Evolutionary conservation across 2,888 invertebrate species (phyloP), one percentile per base, ranked within the genome.

Genomic region (Mayetiola destructor): DNA sequence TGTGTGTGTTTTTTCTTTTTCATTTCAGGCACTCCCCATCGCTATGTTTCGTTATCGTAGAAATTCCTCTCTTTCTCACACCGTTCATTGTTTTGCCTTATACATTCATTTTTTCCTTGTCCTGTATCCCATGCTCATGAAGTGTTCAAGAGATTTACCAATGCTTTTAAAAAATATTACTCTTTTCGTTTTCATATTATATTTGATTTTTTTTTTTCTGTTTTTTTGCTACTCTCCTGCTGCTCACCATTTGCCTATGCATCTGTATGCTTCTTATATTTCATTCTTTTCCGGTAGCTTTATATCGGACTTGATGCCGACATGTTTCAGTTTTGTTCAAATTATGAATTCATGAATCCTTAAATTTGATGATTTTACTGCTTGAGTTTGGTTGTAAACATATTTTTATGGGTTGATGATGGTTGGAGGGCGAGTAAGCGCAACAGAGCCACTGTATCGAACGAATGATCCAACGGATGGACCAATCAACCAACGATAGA

Each of bases 361-460:
- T 53, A 53, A 53, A 53, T 53, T 53, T 53, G 53, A 53, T 53
- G 53, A 32, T 53, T 53, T 53, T 53, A 53, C 53, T 53, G 53
- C 53, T 30, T 30, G 32, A 53, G 53, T 53, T 53, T 53, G 16
- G 53, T 16, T 53, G 53, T 53, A 53, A 53, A 53, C 18, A 53
- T 48, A 27, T 18, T 53, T 53, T 53, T 53, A 53, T 53, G 53
- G 20, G 30, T 20, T n/a, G n/a, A n/a, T n/a, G n/a, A n/a, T n/a
- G n/a, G n/a, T n/a, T n/a, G n/a, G n/a, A n/a, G n/a, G n/a, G n/a
- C n/a, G n/a, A n/a, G n/a, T n/a, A n/a, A n/a, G n/a, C n/a, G n/a
- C n/a, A n/a, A n/a, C n/a, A n/a, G n/a, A n/a, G n/a, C n/a, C n/a
- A n/a, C n/a, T n/a, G n/a, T n/a, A n/a, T n/a, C n/a, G n/a, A n/a